Evolutionary conservation across 2,888 invertebrate species (phyloP).

Genomic region (Trichopria drosophilae): DNA sequence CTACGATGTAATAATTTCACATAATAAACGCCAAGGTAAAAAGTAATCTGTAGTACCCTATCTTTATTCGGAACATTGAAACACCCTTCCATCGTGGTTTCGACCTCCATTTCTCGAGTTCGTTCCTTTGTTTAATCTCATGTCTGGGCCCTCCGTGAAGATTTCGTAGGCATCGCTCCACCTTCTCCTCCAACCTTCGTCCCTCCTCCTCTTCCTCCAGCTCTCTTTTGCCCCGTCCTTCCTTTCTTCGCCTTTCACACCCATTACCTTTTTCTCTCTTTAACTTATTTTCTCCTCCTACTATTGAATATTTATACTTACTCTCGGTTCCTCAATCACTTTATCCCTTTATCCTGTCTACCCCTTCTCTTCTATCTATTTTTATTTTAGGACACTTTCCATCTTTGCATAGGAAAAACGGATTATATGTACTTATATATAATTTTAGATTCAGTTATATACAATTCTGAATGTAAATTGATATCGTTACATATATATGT

Average conservation of each 20-base stretch:
- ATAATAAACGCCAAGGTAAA: no score
- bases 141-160: conserved; percentile 31
- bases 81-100: conserved; percentile 6
- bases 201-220: conserved; percentile 3
- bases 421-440: no score
- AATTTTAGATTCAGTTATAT: no score
- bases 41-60: no score
- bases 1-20: no score
- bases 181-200: conserved; percentile 20
- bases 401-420: no score
- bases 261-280: conserved; percentile 17
- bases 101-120: conserved; percentile 25
- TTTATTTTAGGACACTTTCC: no score
- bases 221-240: conserved; percentile 20
- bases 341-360: no score
- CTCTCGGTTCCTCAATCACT: no score
- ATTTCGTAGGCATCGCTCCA: conserved; percentile 24
- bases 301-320: conserved; percentile 5
- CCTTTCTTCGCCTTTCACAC: conserved; percentile 23
- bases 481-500: no score
- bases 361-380: no score
- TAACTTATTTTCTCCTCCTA: conserved; percentile 10
- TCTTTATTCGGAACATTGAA: conserved; percentile 56
- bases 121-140: conserved; percentile 48
- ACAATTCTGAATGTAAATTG: no score